Conservation (phyloP, 1,140 invertebrate genomes). For the roundworm (Caenorhabditis elegans) region WBcel235 BX284603.4:3766501-3767000, state of each 20-base stretch:
- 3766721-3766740: background rate
- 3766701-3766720: background rate
- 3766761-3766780: background rate
- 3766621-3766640: no score
- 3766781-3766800: slow-evolving; percentile 28
- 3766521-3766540: no score
- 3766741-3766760: slow-evolving; percentile 9
- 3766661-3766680: no score
- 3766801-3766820: background rate
- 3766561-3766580: no score
- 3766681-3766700: no score
- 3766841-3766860: background rate
- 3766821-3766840: slow-evolving; percentile 8
- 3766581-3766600: no score
- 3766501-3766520: no score
- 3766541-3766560: no score
- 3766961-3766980: slow-evolving; percentile 28
- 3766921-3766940: slow-evolving; percentile 1
- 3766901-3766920: background rate
- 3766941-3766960: slow-evolving; percentile 31
- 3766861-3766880: no score
- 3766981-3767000: slow-evolving; percentile 16
- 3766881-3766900: background rate
- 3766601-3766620: no score
- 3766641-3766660: no score